phyloP scores from a whole-genome alignment of 1,140 invertebrate species.

The Stegodyphus dumicola region DNA sequence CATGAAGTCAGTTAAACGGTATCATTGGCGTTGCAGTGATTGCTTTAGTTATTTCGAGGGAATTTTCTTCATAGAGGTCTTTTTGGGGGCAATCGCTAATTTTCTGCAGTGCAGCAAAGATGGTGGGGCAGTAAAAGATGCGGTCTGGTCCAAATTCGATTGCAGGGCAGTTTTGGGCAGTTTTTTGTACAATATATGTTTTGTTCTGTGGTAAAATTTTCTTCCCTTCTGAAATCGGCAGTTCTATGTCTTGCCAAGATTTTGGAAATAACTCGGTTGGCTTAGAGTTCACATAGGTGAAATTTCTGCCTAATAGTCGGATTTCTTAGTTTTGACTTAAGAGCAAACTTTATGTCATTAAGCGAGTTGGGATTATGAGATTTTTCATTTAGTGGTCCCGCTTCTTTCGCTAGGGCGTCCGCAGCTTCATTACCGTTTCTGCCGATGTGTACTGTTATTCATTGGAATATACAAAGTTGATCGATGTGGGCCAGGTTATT shows the following conservation, averaged over 20 bases:
- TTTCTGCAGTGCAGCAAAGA: neutral
- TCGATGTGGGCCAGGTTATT: neutral
- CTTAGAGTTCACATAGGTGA: neutral
- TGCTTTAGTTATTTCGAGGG: constrained; percentile 1
- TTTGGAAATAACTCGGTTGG: neutral
- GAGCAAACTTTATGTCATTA: neutral
- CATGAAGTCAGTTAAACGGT: neutral
- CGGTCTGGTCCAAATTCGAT: constrained; percentile 1
- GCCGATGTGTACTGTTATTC: neutral
- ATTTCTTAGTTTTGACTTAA: neutral
- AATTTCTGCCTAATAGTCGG: neutral
- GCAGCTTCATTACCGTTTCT: neutral
- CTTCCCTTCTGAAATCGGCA: neutral
- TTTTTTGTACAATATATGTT: constrained; percentile 5
- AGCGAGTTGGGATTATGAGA: neutral
- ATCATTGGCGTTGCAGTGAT: neutral
- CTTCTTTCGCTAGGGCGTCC: neutral
- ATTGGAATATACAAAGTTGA: neutral
- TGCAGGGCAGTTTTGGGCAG: constrained; percentile 10
- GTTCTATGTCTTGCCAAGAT: constrained; percentile 20
- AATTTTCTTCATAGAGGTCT: neutral
- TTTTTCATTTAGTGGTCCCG: neutral
- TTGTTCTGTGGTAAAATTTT: neutral
- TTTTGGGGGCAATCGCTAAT: neutral
- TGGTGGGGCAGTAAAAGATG: neutral